Evolutionary conservation across 2,797 vertebrate species (phyloP), one percentile per base, ranked within the genome.

Genomic region (Cryptoprocta ferox): DNA sequence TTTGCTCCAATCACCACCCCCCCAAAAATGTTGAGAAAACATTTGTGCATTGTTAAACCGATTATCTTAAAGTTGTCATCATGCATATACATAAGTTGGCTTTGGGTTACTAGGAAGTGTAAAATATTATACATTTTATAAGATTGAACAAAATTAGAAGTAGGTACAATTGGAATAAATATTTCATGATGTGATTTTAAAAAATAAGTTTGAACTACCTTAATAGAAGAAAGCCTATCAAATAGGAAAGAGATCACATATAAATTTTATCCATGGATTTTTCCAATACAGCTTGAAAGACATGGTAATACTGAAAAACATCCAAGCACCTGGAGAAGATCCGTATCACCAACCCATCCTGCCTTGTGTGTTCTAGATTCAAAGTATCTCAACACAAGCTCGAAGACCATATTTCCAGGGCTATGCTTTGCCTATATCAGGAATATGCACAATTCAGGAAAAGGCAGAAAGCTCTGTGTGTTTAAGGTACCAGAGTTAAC

Each of bases 101-200:
- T 81, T 19, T 68, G 70, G 56, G 48, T 78, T 76, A 65, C 39
- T 6, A 53, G 73, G 35, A 78, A 79, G 21, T 9, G 81, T 19
- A 73, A 91, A 94, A 66, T 30, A 59, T 37, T n/a, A 71, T 24
- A 50, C 3, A 11, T 56, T 97, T 85, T 37, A 15, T 63, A 65
- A 76, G 68, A 53, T 59, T 28, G 84, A 91, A 73, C 59, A 76
- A 91, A 80, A 94, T 89, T 66, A 71, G 76, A 32, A 82, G 63
- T 21, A 95, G 37, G 21, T 35, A 63, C 45, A 92, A 85, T 65
- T 68, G n/a, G 26, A 92, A 91, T 42, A 82, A 80, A 45, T 53
- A 75, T 35, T 80, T 59, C 35, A 70, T 39, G 11, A 66, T 81
- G 53, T 73, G 82, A 61, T 50, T 89, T 91, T 7, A 16, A 21